Conservation (phyloP, 2,797 vertebrate genomes). For the Synanceia verrucosa region DNA sequence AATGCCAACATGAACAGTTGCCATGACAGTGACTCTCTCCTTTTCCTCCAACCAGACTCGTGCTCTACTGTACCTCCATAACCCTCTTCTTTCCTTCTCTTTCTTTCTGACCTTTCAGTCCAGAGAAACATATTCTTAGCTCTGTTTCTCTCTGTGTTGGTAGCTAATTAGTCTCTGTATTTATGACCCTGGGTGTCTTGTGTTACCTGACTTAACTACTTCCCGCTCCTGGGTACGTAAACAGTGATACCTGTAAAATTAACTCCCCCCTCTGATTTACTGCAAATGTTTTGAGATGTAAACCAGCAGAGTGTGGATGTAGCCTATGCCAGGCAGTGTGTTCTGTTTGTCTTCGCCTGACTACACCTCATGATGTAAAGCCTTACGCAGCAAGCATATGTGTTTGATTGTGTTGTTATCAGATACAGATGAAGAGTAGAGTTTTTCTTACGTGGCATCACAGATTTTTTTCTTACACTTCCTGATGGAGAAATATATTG, state of each 20-base stretch:
- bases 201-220: conserved; percentile 61
- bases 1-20: conserved; percentile 52
- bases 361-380: not conserved
- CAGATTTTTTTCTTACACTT: not conserved
- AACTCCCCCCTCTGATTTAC: conserved; percentile 37
- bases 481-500: not conserved
- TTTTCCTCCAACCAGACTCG: conserved; percentile 18
- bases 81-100: not conserved
- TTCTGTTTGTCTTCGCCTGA: conserved; percentile 26
- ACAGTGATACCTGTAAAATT: conserved; percentile 31
- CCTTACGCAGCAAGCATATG: not conserved
- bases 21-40: conserved; percentile 40
- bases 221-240: conserved; percentile 43
- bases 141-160: conserved; percentile 21
- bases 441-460: not conserved
- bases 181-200: conserved; percentile 48
- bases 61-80: conserved; percentile 7
- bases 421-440: not conserved
- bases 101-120: conserved; percentile 24
- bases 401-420: not conserved
- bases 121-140: conserved; percentile 32
- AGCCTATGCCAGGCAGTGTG: not conserved
- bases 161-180: conserved; percentile 45
- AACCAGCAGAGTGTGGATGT: conserved; percentile 6
- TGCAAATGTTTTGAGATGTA: conserved; percentile 13